Percentiles rank a stretch among this genome's conserved stretches.
Conservation (phyloP, 2,113 vertebrate genomes). For the Heteronetta atricapilla region DNA sequence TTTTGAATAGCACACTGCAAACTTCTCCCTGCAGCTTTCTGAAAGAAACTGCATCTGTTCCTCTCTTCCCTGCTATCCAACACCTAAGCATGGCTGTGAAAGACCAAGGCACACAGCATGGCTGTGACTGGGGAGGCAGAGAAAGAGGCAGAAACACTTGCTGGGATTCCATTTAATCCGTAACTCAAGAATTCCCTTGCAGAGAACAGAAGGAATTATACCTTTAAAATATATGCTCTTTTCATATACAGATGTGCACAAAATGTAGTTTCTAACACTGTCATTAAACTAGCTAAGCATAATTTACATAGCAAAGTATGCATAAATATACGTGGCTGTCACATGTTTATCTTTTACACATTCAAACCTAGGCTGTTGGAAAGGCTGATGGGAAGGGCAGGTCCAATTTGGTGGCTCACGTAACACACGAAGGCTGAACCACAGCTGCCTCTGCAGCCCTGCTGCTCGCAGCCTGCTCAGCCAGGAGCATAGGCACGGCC, state of each 20-base stretch:
- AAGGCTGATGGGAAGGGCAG: neutral
- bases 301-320: neutral
- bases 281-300: neutral
- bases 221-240: neutral
- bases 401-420: neutral
- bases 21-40: constrained; percentile 45
- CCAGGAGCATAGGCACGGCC: neutral
- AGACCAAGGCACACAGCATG: neutral
- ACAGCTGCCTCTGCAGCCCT: neutral
- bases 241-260: neutral
- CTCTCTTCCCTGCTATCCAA: constrained; percentile 18
- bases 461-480: neutral
- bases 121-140: neutral
- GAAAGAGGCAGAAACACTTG: constrained; percentile 11
- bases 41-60: constrained; percentile 34
- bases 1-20: neutral
- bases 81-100: neutral
- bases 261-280: neutral
- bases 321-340: neutral
- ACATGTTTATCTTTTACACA: neutral
- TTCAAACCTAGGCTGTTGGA: neutral
- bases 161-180: constrained; percentile 33
- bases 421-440: neutral
- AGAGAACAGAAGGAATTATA: neutral
- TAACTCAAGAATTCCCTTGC: constrained; percentile 50